Evolutionary conservation across 2,888 invertebrate genomes (phyloP), one percentile per base, ranked within the genome.

Genomic region (Catocala nupta): DNA sequence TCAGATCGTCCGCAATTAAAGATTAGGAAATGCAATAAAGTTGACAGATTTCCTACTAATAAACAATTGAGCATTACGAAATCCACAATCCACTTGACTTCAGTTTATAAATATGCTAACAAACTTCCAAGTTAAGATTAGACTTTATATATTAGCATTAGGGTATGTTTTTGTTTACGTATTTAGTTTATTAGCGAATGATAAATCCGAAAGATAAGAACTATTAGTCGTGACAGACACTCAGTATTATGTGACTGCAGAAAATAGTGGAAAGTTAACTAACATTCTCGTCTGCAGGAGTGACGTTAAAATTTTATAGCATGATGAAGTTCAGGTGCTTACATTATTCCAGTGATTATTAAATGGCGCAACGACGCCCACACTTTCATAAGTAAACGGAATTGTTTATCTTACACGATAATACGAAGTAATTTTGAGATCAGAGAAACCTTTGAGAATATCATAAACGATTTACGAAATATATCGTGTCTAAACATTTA

Each of bases 201-300:
- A 84, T 85, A 85, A 83, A 81, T 81, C 69, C 77, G 66, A 70
- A 71, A 77, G 81, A 84, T 84, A 84, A 80, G 79, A 81, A 81
- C 81, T 80, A 84, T 81, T 81, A 84, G 77, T 72, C 70, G 74
- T 77, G 68, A 77, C 74, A 78, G 73, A 79, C 81, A 82, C 75
- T 68, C 61, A 65, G 75, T 80, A 69, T 74, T 84, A 81, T 81
- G 80, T 84, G 82, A 83, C 80, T 70, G 65, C 70, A 68, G 64
- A 73, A 73, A 77, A 65, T 69, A 57, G 57, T 59, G 66, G 69
- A 68, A 77, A 68, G 60, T 51, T 59, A 59, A 56, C 53, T 52
- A 66, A n/a, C 61, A 61, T 70, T 64, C 55, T 68, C 63, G 70
- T 51, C 63, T 66, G 56, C 70, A 71, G 57, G 75, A 67, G 69